Percentiles rank a stretch among this genome's conserved stretches.
phyloP scores from a whole-genome alignment of 2,888 invertebrate genomes.

The Nasonia oneida region DNA sequence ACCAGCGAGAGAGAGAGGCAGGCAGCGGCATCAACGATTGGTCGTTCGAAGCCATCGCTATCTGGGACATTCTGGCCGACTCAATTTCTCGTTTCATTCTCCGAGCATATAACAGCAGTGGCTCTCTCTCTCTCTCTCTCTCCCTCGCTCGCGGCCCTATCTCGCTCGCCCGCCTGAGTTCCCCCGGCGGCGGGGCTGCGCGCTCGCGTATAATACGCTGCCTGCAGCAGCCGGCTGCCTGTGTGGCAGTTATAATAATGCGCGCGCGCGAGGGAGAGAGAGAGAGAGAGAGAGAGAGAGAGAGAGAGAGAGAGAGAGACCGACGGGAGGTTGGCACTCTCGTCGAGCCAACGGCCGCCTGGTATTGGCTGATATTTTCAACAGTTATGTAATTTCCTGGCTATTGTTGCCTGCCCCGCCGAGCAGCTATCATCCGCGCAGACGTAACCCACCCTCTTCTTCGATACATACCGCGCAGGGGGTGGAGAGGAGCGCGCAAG shows the following conservation, averaged over 20 bases:
- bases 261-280: slow-evolving; percentile 60
- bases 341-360: slow-evolving; percentile 63
- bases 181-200: slow-evolving; percentile 75
- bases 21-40: slow-evolving; percentile 31
- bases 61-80: slow-evolving; percentile 74
- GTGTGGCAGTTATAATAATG: slow-evolving; percentile 76
- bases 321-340: slow-evolving; percentile 61
- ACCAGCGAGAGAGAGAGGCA: background rate
- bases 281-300: slow-evolving; percentile 58
- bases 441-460: slow-evolving; percentile 69
- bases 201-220: slow-evolving; percentile 74
- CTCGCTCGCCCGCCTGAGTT: slow-evolving; percentile 78
- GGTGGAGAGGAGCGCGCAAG: slow-evolving; percentile 34
- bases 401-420: slow-evolving; percentile 73
- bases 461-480: background rate
- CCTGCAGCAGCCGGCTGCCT: slow-evolving; percentile 68
- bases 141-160: slow-evolving; percentile 77
- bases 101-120: slow-evolving; percentile 65
- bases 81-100: slow-evolving; percentile 79
- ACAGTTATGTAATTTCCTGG: slow-evolving; percentile 80
- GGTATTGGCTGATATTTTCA: slow-evolving; percentile 79
- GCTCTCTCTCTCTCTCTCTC: slow-evolving; percentile 64
- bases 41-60: slow-evolving; percentile 68
- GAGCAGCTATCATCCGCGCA: slow-evolving; percentile 72
- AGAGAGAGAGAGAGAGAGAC: slow-evolving; percentile 59